Evolutionary conservation across 2,113 vertebrate species (phyloP), one percentile per base, ranked within the genome.

Genomic region (Panthera uncia): DNA sequence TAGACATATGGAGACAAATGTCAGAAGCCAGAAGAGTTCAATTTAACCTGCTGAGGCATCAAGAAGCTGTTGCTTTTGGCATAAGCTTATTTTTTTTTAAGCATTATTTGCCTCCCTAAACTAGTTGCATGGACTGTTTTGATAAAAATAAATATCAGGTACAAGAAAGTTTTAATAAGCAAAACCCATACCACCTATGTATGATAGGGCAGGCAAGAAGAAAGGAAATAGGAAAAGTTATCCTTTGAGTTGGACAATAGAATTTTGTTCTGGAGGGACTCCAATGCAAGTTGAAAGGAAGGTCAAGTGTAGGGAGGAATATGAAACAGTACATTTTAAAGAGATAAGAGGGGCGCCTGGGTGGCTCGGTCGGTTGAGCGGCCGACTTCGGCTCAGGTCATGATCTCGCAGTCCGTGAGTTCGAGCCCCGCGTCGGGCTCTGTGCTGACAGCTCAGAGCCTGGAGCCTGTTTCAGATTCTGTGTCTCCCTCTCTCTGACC

Each of bases 171-270:
- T 95, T 82, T 89, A 89, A 82, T 66, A 65, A 65, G 52, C 21
- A 52, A 68, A 91, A 74, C 31, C 18, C 25, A 6, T 48, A 41
- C 45, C 73, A 92, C 45, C 41, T 94, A 76, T 86, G 89, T 89
- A n/a, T 61, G 87, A 89, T 10, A 92, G 52, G 14, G 83, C 27
- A 95, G 68, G 7, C 48, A 90, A 91, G 68, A 85, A 81, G 66
- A 91, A 96, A 95, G 52, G 68, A 98, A 82, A 87, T 90, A 87
- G 31, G 68, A 94, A 95, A 90, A n/a, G 45, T 87, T 97, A 82
- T 86, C 16, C 2, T 52, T 48, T 80, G 48, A 89, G 73, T 80
- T 79, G 50, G 76, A 91, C 69, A 93, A 80, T 66, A 93, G 94
- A 82, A 66, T 90, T 95, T 50, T 84, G 66, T 81, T 81, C 71